These are phyloP conservation scores for Zeuzera pyrina DNA, from an alignment of 2,888 invertebrate species.

Conservation along the genomic window DNA sequence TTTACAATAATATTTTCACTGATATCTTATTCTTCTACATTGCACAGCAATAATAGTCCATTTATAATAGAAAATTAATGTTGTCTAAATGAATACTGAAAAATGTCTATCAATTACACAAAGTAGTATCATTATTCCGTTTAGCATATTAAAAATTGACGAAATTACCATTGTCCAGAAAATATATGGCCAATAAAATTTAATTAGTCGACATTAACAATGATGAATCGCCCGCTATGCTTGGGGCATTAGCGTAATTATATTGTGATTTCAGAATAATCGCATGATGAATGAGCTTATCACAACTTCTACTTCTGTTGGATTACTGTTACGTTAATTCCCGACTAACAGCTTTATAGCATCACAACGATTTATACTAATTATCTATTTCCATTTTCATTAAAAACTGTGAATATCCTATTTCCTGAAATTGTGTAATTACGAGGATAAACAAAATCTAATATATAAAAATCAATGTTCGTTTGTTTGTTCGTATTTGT, in stretches of 20 bases:
- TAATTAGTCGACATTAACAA: slow-evolving; percentile 50
- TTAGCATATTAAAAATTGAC: slow-evolving; percentile 17
- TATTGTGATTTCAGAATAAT: slow-evolving; percentile 59
- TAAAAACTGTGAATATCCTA: not conserved
- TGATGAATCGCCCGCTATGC: slow-evolving; percentile 41
- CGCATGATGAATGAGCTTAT: slow-evolving; percentile 46
- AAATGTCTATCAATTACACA: too few relatives aligned
- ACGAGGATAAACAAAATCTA: too few relatives aligned
- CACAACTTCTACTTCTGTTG: slow-evolving; percentile 36
- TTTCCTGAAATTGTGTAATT: not conserved
- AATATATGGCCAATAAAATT: slow-evolving; percentile 49
- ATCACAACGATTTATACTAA: slow-evolving; percentile 10
- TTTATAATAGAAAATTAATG: not conserved
- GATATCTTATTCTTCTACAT: too few relatives aligned
- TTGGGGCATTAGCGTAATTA: slow-evolving; percentile 48
- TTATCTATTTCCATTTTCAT: not conserved
- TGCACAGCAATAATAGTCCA: too few relatives aligned
- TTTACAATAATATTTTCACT: too few relatives aligned
- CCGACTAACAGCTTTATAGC: slow-evolving; percentile 29
- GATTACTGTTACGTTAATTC: slow-evolving; percentile 20
- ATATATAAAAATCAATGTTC: too few relatives aligned
- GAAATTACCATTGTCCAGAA: slow-evolving; percentile 25
- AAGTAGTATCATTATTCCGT: too few relatives aligned
- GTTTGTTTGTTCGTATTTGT: too few relatives aligned
- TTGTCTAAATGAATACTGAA: too few relatives aligned